phyloP scores from a whole-genome alignment of 2,113 vertebrate genomes.

The Hydrolagus affinis region DNA sequence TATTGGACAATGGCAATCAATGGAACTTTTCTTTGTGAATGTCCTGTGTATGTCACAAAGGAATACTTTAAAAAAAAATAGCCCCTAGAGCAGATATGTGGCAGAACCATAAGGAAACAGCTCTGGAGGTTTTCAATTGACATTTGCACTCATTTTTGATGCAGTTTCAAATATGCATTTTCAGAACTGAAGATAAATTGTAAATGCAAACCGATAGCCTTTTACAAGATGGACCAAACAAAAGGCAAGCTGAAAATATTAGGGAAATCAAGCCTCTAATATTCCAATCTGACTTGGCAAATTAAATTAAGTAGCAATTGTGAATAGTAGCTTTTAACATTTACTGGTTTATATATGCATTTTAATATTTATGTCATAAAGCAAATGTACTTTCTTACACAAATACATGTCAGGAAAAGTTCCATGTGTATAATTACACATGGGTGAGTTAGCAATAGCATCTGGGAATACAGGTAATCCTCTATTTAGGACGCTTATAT shows the following conservation, averaged over 20 bases:
- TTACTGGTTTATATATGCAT: too few relatives aligned
- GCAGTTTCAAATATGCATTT: neutral
- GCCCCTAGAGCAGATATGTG: neutral
- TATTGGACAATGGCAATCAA: neutral
- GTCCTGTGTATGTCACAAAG: neutral
- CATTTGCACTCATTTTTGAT: slow-evolving; percentile 9
- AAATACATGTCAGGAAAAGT: neutral
- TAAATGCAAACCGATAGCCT: neutral
- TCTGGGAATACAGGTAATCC: neutral
- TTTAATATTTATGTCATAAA: neutral
- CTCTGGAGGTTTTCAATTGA: slow-evolving; percentile 12
- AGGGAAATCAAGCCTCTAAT: neutral
- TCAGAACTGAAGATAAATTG: neutral
- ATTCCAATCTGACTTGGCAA: neutral
- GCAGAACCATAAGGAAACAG: neutral
- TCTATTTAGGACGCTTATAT: too few relatives aligned
- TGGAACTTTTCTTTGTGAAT: neutral
- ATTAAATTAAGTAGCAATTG: neutral
- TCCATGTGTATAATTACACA: neutral
- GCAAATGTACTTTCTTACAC: too few relatives aligned
- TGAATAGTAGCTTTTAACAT: neutral
- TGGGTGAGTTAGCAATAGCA: neutral
- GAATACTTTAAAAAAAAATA: neutral
- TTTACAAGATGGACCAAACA: neutral
- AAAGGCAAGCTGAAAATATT: neutral